Evolutionary conservation across 2,113 vertebrate species (phyloP).

Genomic region (Brachypodius melanocephalos): DNA sequence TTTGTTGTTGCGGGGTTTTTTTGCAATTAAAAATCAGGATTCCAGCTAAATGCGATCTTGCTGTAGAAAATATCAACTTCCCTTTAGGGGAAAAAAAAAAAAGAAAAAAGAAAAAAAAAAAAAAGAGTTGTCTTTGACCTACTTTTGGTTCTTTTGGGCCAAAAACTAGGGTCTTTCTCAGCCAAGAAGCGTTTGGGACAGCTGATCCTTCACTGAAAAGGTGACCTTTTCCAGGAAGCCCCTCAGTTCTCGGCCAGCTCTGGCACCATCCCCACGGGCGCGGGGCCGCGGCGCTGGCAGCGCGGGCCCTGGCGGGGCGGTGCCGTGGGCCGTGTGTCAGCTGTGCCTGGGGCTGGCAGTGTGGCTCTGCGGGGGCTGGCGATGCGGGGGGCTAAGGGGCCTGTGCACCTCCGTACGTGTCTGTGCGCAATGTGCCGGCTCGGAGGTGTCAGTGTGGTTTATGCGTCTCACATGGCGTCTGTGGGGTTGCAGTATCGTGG

Average conservation of each 20-base stretch:
- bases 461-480: constrained; percentile 67
- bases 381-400: constrained; percentile 28
- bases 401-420: constrained; percentile 46
- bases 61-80: constrained; percentile 35
- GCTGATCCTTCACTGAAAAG: constrained; percentile 47
- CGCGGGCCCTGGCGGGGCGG: background rate
- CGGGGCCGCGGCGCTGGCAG: background rate
- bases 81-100: background rate
- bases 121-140: constrained; percentile 34
- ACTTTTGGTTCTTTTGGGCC: constrained; percentile 15
- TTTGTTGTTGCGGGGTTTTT: background rate
- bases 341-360: constrained; percentile 5
- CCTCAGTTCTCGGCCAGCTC: background rate
- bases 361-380: constrained; percentile 10
- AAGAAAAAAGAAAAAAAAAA: background rate
- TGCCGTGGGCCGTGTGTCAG: background rate
- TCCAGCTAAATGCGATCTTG: constrained; percentile 45
- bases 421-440: constrained; percentile 59
- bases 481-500: constrained; percentile 68
- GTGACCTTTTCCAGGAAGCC: constrained; percentile 17
- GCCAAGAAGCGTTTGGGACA: background rate
- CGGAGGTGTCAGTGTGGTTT: constrained; percentile 63
- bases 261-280: background rate
- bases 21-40: constrained; percentile 27
- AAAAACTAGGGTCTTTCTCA: constrained; percentile 43